Conservation (phyloP, 2,113 vertebrate species). For the Ciconia stormi region DNA sequence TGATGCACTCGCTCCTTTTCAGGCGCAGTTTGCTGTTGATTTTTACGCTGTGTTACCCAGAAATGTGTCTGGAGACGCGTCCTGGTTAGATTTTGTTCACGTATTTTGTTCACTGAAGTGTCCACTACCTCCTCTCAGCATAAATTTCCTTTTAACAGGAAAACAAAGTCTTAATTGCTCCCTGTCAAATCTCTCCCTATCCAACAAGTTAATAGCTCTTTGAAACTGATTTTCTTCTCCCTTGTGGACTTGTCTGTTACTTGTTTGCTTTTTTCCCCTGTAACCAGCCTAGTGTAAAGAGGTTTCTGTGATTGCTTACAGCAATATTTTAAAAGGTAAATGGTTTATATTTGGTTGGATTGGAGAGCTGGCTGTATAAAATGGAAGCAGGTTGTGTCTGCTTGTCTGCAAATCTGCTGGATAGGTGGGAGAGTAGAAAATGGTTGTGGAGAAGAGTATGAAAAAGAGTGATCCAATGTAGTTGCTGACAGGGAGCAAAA, state of each 20-base stretch:
- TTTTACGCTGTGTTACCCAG: background rate
- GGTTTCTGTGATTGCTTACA: background rate
- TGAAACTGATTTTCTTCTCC: background rate
- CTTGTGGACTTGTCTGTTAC: background rate
- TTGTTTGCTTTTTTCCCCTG: fast-evolving
- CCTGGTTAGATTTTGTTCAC: fast-evolving
- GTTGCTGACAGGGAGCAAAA: background rate
- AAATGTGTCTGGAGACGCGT: background rate
- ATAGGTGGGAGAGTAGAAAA: background rate
- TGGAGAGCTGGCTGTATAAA: background rate
- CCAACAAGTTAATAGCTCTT: background rate
- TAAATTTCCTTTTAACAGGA: background rate
- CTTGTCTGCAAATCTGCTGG: background rate
- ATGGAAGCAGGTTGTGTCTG: background rate
- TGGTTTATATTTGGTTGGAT: background rate
- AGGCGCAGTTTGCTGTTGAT: fast-evolving
- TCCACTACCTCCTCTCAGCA: fast-evolving
- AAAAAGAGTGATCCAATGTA: background rate
- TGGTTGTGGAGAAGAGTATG: background rate
- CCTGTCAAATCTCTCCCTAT: background rate
- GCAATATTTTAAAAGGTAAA: fast-evolving
- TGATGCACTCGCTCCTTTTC: background rate
- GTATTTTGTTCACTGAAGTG: background rate
- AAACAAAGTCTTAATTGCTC: background rate
- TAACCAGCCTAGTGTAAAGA: background rate